Conservation (phyloP, 2,797 vertebrate species). For the Sylvia borin region DNA sequence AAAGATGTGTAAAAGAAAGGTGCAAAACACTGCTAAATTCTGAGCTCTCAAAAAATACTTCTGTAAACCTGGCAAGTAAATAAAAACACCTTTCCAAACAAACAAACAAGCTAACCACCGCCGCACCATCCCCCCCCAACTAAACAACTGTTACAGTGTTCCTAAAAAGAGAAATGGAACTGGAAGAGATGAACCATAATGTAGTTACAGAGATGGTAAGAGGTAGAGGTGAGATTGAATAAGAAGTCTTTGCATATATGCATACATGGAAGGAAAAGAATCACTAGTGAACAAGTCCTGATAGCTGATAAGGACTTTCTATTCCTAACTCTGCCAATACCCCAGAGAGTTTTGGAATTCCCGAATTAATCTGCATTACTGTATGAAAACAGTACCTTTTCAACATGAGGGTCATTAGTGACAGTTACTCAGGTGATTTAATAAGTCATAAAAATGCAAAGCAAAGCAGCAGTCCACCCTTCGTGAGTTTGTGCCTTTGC, state of each 20-base stretch:
- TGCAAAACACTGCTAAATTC: background rate
- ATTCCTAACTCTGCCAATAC: background rate
- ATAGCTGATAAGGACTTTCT: background rate
- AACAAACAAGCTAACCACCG: background rate
- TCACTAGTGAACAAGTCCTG: background rate
- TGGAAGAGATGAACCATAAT: background rate
- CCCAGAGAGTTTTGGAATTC: background rate
- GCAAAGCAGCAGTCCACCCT: background rate
- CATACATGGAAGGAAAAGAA: background rate
- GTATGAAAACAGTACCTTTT: background rate
- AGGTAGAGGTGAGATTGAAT: background rate
- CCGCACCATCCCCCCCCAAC: background rate
- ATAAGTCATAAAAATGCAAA: background rate
- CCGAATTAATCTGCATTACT: background rate
- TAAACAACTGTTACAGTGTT: background rate
- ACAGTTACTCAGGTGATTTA: background rate
- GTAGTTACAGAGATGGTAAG: background rate
- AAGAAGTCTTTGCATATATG: background rate
- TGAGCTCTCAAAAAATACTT: background rate
- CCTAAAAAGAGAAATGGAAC: background rate
- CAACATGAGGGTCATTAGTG: background rate
- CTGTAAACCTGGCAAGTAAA: background rate
- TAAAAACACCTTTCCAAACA: background rate
- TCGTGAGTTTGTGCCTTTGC: background rate
- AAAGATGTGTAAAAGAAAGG: background rate